Conservation (phyloP, 2,888 invertebrate species). For the Cataglyphis livida region DNA sequence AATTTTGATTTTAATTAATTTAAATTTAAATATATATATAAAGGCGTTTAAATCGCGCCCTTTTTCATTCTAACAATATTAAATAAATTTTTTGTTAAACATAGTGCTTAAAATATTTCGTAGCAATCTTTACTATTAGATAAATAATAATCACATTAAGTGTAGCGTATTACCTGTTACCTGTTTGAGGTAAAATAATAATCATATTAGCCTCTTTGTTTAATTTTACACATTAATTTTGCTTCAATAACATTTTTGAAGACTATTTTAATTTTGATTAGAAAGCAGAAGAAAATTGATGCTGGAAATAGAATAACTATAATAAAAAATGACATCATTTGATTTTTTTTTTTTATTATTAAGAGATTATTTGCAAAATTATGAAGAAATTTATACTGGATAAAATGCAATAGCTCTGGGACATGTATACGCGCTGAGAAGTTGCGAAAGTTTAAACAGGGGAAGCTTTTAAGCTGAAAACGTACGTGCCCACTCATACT, state of each 20-base stretch:
- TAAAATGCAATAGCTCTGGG: slow-evolving; percentile 42
- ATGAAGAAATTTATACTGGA: neutral
- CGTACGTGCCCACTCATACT: slow-evolving; percentile 25
- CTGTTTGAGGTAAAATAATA: neutral
- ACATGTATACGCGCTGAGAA: slow-evolving; percentile 40
- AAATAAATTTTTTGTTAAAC: neutral
- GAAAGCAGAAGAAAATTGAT: neutral
- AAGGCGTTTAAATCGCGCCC: neutral
- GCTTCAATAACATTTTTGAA: neutral
- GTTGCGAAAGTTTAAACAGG: slow-evolving; percentile 47
- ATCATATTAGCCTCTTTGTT: neutral
- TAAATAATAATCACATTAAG: neutral
- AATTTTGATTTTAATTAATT: neutral
- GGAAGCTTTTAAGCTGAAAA: slow-evolving; percentile 37
- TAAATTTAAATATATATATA: slow-evolving; percentile 1
- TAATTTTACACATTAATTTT: neutral
- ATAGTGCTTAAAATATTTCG: neutral
- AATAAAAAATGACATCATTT: neutral
- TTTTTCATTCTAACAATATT: neutral
- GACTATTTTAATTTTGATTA: neutral
- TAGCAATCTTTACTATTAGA: neutral
- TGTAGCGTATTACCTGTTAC: neutral
- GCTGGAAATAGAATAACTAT: neutral
- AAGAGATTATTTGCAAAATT: slow-evolving; percentile 15
- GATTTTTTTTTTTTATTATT: slow-evolving; percentile 20